Evolutionary conservation across 1,140 invertebrate species (phyloP).

Genomic region (Aphaenogaster floridana): DNA sequence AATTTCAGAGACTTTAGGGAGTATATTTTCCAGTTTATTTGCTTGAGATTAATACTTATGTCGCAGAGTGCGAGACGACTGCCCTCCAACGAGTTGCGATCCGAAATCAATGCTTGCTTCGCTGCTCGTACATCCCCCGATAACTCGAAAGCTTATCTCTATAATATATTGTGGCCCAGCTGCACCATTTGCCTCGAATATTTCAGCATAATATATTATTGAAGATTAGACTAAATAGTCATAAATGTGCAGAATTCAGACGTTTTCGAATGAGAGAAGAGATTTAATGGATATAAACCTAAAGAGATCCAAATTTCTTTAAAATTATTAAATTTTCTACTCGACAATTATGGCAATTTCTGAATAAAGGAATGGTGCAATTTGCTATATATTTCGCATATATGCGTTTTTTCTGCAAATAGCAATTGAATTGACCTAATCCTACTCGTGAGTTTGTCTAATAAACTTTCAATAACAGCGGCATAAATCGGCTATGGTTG

Average conservation of each 20-base stretch:
- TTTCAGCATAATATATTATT: background rate
- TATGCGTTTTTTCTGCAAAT: background rate
- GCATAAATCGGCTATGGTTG: background rate
- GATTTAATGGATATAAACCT: background rate
- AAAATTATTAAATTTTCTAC: background rate
- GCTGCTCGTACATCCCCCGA: background rate
- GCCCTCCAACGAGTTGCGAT: background rate
- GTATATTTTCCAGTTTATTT: background rate
- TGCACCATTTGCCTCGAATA: constrained; percentile 11
- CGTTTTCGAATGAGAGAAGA: background rate
- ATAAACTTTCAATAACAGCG: constrained; percentile 16
- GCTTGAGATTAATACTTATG: constrained; percentile 34
- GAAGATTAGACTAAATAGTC: background rate
- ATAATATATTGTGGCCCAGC: background rate
- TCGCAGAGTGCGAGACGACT: background rate
- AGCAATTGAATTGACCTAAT: constrained; percentile 27
- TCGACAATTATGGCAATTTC: background rate
- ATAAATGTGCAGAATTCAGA: background rate
- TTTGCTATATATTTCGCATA: background rate
- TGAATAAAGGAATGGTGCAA: constrained; percentile 3
- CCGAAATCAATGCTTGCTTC: background rate
- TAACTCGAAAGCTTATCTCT: constrained; percentile 16
- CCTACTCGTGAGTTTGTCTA: constrained; percentile 6
- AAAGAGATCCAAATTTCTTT: background rate
- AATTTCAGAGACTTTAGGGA: constrained; percentile 1